Evolutionary conservation across 2,113 vertebrate species (phyloP).

Genomic region (Scatophagus argus): DNA sequence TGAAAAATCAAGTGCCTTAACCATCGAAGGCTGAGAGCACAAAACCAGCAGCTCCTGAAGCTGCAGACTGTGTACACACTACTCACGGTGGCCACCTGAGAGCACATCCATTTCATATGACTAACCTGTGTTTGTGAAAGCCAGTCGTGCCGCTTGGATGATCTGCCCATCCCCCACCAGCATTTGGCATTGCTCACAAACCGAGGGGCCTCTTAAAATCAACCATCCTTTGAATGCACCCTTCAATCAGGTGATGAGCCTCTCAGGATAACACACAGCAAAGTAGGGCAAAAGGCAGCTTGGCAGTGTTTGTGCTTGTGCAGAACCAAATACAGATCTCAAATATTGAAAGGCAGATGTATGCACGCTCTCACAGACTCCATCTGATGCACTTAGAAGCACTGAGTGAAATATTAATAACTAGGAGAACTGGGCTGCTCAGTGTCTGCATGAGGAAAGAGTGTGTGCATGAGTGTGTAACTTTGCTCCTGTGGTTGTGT

Average conservation of each 20-base stretch:
- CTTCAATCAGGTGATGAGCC: conserved; percentile 34
- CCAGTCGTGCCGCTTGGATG: conserved; percentile 33
- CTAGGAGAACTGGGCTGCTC: conserved; percentile 27
- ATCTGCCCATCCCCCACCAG: conserved; percentile 21
- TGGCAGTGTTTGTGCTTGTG: conserved; percentile 30
- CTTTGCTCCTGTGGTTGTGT: conserved; percentile 8
- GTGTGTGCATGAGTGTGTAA: conserved; percentile 10
- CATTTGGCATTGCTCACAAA: conserved; percentile 39
- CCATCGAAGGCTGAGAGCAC: neutral
- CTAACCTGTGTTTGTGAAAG: conserved; percentile 57
- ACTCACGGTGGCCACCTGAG: conserved; percentile 39
- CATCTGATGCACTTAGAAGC: conserved; percentile 61
- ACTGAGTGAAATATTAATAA: conserved; percentile 76
- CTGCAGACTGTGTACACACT: conserved; percentile 27
- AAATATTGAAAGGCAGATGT: conserved; percentile 40
- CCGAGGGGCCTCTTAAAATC: conserved; percentile 17
- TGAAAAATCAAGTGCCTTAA: conserved; percentile 12
- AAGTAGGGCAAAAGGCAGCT: conserved; percentile 64
- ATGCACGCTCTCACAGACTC: conserved; percentile 35
- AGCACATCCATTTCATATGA: conserved; percentile 63
- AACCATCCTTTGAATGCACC: conserved; percentile 40
- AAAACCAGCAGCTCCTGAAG: conserved; percentile 12
- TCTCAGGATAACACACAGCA: conserved; percentile 49
- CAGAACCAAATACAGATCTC: conserved; percentile 52
- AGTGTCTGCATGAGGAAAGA: neutral